Evolutionary conservation across 2,113 vertebrate genomes (phyloP).

Genomic region (Macquaria ambigua): DNA sequence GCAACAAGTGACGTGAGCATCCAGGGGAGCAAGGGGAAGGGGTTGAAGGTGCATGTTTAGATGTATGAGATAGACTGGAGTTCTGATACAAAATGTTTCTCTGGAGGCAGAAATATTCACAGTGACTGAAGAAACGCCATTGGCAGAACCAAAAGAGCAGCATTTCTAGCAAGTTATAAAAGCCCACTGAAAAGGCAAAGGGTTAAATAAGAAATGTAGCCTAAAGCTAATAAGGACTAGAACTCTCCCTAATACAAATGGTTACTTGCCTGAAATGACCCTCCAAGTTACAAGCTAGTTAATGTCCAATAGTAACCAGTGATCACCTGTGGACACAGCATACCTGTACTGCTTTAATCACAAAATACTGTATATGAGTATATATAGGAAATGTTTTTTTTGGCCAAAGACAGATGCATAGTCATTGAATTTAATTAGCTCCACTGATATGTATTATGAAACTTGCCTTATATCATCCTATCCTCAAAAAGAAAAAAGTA

Average conservation of each 20-base stretch:
- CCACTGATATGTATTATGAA: background rate
- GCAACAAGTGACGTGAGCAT: slow-evolving; percentile 84
- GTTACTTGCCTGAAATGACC: background rate
- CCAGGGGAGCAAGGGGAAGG: slow-evolving; percentile 35
- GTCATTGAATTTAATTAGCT: background rate
- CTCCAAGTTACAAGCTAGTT: background rate
- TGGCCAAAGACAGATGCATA: background rate
- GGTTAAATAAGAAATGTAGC: background rate
- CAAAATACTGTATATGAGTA: background rate
- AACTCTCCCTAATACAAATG: background rate
- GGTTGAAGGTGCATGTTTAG: slow-evolving; percentile 50
- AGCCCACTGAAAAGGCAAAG: slow-evolving; percentile 6
- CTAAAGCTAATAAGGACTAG: background rate
- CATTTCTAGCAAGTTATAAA: background rate
- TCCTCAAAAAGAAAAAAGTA: background rate
- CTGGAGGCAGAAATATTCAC: slow-evolving; percentile 24
- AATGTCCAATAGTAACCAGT: background rate
- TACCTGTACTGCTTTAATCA: background rate
- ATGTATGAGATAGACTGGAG: slow-evolving; percentile 41
- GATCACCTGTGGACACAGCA: background rate
- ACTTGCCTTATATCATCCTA: background rate
- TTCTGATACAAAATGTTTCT: slow-evolving; percentile 43
- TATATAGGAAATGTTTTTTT: background rate
- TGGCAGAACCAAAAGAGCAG: slow-evolving; percentile 27
- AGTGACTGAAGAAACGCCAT: background rate